Percentiles rank a stretch among this genome's conserved stretches.
phyloP scores from a whole-genome alignment of 2,113 vertebrate species.

The Malurus elegans region DNA sequence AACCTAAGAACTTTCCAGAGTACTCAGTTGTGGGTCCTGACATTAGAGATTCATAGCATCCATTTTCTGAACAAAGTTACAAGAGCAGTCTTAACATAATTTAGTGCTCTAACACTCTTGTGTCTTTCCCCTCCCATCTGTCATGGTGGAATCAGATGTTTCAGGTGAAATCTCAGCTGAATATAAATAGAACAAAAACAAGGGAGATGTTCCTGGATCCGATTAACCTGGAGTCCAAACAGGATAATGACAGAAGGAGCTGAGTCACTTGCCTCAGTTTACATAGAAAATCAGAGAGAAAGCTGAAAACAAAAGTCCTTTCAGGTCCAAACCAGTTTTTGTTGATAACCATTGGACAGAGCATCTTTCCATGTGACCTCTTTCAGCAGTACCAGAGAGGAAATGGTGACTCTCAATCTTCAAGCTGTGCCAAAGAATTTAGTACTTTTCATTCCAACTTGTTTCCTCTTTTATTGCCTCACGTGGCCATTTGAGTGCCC shows the following conservation, averaged over 20 bases:
- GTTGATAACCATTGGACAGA: not conserved
- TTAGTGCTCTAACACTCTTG: not conserved
- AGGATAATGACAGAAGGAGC: not conserved
- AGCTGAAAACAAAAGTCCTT: not conserved
- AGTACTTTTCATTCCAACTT: not conserved
- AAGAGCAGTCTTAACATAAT: not conserved
- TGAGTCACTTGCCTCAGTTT: not conserved
- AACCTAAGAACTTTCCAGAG: not conserved
- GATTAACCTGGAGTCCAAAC: not conserved
- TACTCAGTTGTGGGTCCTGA: not conserved
- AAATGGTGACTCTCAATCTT: not conserved
- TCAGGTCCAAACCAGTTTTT: not conserved
- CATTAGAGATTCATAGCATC: not conserved
- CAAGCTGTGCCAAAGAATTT: not conserved
- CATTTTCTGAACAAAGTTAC: not conserved
- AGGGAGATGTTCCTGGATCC: not conserved
- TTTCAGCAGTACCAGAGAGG: not conserved
- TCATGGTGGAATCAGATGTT: not conserved
- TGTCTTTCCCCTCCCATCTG: not conserved
- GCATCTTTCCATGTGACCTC: not conserved
- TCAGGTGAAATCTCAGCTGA: not conserved
- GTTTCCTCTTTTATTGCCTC: not conserved
- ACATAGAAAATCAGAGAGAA: not conserved
- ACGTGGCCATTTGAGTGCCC: not conserved
- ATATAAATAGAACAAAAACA: not conserved